phyloP scores from a whole-genome alignment of 2,797 vertebrate species.

The Atherinosoma microstoma region DNA sequence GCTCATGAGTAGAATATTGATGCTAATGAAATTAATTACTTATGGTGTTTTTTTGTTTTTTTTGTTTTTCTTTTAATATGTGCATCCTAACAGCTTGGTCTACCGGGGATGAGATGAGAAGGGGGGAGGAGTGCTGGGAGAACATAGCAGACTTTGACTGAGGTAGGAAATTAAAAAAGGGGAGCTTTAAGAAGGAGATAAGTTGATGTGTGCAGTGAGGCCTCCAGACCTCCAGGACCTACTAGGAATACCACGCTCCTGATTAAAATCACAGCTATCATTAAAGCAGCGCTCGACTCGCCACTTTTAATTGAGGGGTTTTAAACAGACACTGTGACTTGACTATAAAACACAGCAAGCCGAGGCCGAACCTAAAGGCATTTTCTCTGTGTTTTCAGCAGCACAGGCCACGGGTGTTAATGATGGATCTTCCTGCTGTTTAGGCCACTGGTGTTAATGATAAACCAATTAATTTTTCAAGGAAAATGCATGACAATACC shows the following conservation, averaged over 20 bases:
- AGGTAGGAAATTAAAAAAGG: slow-evolving; percentile 83
- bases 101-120: slow-evolving; percentile 25
- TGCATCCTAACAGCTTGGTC: slow-evolving; percentile 70
- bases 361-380: slow-evolving; percentile 48
- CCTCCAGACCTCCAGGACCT: slow-evolving; percentile 79
- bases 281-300: slow-evolving; percentile 71
- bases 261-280: slow-evolving; percentile 85
- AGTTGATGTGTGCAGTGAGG: slow-evolving; percentile 80
- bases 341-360: slow-evolving; percentile 64
- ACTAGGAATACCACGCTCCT: slow-evolving; percentile 74
- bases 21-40: slow-evolving; percentile 85
- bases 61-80: slow-evolving; percentile 57
- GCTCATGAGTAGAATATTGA: slow-evolving; percentile 82
- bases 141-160: slow-evolving; percentile 76
- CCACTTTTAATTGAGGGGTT: slow-evolving; percentile 76
- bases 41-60: slow-evolving; percentile 41
- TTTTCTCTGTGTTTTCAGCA: slow-evolving; percentile 45
- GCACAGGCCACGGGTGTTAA: slow-evolving; percentile 65
- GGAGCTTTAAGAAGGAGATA: slow-evolving; percentile 82
- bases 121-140: slow-evolving; percentile 41
- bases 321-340: slow-evolving; percentile 72
- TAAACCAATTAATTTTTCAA: slow-evolving; percentile 70
- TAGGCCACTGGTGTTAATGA: slow-evolving; percentile 67
- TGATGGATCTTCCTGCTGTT: slow-evolving; percentile 67
- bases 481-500: slow-evolving; percentile 43